These are phyloP conservation scores for Torymus auratus DNA, from an alignment of 2,888 invertebrate genomes.

Conservation along the genomic window DNA sequence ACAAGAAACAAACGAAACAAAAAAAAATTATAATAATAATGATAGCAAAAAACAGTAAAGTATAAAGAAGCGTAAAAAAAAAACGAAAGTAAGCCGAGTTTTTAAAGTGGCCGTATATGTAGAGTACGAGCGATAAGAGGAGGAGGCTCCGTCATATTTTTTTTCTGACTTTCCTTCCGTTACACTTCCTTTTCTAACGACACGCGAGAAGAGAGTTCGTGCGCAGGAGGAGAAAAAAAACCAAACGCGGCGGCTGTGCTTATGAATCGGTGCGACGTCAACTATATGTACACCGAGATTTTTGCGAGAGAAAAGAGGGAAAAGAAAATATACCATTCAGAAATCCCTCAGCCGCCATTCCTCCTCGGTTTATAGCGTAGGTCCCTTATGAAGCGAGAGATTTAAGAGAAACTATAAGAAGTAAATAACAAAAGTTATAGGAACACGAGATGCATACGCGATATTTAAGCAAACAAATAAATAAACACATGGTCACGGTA, in stretches of 20 bases:
- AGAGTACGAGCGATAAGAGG: not conserved
- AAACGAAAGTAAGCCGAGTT: constrained; percentile 40
- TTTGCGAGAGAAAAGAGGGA: not conserved
- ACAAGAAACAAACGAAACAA: constrained; percentile 2
- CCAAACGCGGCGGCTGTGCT: not conserved
- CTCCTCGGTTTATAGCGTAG: not conserved
- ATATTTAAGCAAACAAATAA: constrained; percentile 44
- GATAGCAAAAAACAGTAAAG: too few species aligned
- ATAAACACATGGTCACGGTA: constrained; percentile 66
- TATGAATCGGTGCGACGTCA: too few species aligned
- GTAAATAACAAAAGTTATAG: constrained; percentile 16
- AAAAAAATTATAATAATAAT: constrained; percentile 2
- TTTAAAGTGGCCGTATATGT: constrained; percentile 5
- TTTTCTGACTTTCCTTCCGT: not conserved
- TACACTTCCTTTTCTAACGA: constrained; percentile 1
- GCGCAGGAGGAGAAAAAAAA: not conserved
- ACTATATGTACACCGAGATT: too few species aligned
- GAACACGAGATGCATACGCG: constrained; percentile 58
- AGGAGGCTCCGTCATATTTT: constrained; percentile 8
- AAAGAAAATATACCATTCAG: not conserved
- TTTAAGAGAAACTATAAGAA: not conserved
- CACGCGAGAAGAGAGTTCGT: not conserved
- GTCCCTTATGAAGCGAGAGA: constrained; percentile 2
- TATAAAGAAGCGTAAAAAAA: not conserved
- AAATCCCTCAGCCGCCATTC: not conserved